A percentile compares a stretch with the other conserved stretches of the same genome.
These are phyloP conservation scores for Hetaerina titia DNA, from an alignment of 2,888 invertebrate species.

Conservation along the genomic window DNA sequence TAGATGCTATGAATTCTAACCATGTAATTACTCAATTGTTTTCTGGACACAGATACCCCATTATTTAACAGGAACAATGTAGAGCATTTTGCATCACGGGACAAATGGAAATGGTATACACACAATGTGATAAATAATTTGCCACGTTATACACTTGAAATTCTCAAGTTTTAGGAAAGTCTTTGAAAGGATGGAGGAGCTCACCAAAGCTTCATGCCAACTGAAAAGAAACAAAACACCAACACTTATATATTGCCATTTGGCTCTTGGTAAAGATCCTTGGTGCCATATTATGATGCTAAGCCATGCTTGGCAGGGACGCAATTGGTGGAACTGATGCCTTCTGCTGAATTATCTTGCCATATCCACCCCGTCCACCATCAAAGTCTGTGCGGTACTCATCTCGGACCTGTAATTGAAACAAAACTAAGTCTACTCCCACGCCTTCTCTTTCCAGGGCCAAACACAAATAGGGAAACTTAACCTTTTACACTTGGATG, in stretches of 20 bases:
- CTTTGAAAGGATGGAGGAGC: constrained; percentile 35
- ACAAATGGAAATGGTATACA: background rate
- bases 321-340: constrained; percentile 77
- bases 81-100: constrained; percentile 18
- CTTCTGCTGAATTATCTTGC: constrained; percentile 94
- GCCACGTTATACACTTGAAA: background rate
- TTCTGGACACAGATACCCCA: constrained; percentile 32
- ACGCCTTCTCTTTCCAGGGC: too few relatives aligned
- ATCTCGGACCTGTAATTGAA: constrained; percentile 88
- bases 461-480: too few relatives aligned
- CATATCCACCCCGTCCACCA: constrained; percentile 97
- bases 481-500: too few relatives aligned
- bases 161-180: background rate
- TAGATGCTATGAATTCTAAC: constrained; percentile 63
- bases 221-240: constrained; percentile 15
- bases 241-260: background rate
- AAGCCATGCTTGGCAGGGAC: constrained; percentile 51
- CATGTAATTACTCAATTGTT: constrained; percentile 23
- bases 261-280: background rate
- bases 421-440: constrained; percentile 73
- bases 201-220: constrained; percentile 7
- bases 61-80: background rate
- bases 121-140: background rate
- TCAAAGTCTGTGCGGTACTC: constrained; percentile 99
- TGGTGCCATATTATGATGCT: background rate